phyloP scores from a whole-genome alignment of 37 sponge, comb jelly and placozoan genomes.

The Lycopodina hypogea region DNA sequence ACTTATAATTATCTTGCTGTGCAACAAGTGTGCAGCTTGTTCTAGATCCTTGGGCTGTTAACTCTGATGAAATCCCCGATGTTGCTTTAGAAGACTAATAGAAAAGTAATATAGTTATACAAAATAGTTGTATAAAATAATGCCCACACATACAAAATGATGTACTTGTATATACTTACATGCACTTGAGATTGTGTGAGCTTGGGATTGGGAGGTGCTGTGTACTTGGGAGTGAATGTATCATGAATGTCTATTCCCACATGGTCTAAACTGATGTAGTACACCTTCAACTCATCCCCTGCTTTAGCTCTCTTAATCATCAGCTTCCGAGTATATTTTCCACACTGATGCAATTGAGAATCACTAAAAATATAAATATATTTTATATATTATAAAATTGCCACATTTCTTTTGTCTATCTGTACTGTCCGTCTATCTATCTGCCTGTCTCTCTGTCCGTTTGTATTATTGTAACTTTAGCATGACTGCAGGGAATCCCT shows the following conservation, averaged over 20 bases:
- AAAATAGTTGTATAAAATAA: not conserved
- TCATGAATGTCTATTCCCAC: slow-evolving; percentile 64
- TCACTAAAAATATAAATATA: slow-evolving; percentile 44
- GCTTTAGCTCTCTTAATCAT: slow-evolving; percentile 15
- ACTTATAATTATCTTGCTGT: not conserved
- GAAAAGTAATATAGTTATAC: not conserved
- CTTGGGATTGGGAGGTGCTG: too few relatives aligned
- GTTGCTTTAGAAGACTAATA: too few relatives aligned
- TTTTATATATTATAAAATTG: not conserved
- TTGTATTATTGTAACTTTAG: too few relatives aligned
- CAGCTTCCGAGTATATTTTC: slow-evolving; percentile 42
- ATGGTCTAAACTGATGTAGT: slow-evolving; percentile 61
- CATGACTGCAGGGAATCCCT: too few relatives aligned
- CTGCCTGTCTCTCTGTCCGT: too few relatives aligned
- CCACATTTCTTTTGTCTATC: too few relatives aligned
- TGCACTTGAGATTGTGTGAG: too few relatives aligned
- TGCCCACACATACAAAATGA: not conserved
- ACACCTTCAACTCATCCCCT: slow-evolving; percentile 52
- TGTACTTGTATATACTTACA: not conserved
- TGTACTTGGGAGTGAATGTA: slow-evolving; percentile 45
- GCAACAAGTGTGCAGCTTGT: not conserved
- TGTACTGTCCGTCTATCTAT: too few relatives aligned
- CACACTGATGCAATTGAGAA: slow-evolving; percentile 41
- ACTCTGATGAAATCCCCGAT: not conserved
- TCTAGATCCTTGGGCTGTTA: not conserved